Evolutionary conservation across 1,140 invertebrate genomes (phyloP).

Genomic region (Drosophila simulans): DNA sequence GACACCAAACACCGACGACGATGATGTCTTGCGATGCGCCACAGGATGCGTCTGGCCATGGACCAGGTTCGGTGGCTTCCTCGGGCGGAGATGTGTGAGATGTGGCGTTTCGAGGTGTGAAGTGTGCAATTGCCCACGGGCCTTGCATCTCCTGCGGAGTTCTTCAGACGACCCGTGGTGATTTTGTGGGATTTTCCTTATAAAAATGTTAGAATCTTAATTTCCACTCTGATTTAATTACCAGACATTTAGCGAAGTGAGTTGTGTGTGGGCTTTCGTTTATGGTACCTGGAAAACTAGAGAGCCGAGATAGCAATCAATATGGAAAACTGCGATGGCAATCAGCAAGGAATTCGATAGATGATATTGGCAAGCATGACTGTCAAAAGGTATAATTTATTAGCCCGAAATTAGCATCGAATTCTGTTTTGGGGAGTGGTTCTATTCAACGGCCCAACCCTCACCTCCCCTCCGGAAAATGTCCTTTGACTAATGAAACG

Average conservation of each 20-base stretch:
- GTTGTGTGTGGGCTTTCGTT: constrained; percentile 42
- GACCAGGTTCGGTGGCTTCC: constrained; percentile 19
- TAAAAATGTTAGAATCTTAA: constrained; percentile 53
- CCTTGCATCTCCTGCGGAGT: constrained; percentile 57
- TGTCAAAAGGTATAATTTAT: constrained; percentile 79
- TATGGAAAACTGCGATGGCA: constrained; percentile 2
- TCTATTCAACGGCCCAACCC: constrained; percentile 10
- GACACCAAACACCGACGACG: constrained; percentile 51
- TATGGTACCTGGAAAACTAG: constrained; percentile 40
- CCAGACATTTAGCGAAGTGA: constrained; percentile 45
- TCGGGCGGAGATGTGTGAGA: constrained; percentile 16
- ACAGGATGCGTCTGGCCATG: constrained; percentile 73
- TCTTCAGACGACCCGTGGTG: constrained; percentile 46
- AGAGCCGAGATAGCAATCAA: constrained; percentile 41
- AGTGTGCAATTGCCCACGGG: constrained; percentile 50
- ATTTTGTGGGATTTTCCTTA: constrained; percentile 75
- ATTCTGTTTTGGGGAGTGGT: constrained; percentile 49
- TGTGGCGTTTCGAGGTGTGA: constrained; percentile 26
- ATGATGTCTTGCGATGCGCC: constrained; percentile 72
- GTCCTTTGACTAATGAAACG: constrained; percentile 73
- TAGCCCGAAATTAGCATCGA: constrained; percentile 71
- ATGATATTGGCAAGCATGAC: constrained; percentile 11
- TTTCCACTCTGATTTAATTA: constrained; percentile 72
- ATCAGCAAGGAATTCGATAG: constrained; percentile 1
- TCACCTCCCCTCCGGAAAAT: constrained; percentile 37